phyloP scores from a whole-genome alignment of 2,113 vertebrate genomes.

The Meles meles region DNA sequence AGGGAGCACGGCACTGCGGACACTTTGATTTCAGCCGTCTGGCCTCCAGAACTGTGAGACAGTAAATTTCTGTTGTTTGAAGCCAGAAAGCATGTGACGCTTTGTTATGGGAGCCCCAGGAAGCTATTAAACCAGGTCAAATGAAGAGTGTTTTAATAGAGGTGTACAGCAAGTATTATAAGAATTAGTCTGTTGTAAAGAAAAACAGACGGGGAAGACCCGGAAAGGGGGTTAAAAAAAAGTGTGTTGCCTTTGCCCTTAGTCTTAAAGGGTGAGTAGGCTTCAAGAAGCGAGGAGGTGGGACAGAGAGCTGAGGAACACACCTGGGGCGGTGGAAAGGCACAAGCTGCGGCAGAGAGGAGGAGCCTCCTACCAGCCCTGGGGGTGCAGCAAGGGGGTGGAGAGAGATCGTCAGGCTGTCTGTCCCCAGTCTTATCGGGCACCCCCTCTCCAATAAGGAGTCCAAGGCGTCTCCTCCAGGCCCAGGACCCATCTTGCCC shows the following conservation, averaged over 20 bases:
- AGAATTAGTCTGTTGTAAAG: not conserved
- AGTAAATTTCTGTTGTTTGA: not conserved
- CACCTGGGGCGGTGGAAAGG: fast-evolving
- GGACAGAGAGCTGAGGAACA: not conserved
- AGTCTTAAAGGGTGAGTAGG: not conserved
- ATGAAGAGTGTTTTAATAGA: not conserved
- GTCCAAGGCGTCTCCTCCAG: too few species aligned
- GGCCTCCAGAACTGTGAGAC: not conserved
- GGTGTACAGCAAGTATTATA: fast-evolving
- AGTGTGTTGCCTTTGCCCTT: not conserved
- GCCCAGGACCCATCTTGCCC: not conserved
- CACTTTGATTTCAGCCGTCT: not conserved
- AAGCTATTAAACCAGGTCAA: not conserved
- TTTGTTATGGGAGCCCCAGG: not conserved
- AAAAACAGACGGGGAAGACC: not conserved
- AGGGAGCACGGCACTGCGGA: fast-evolving
- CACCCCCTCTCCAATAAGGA: not conserved
- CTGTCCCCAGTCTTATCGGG: not conserved
- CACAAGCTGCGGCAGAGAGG: too few species aligned
- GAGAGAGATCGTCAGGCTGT: fast-evolving
- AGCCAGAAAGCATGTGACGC: too few species aligned
- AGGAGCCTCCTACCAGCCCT: not conserved
- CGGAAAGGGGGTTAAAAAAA: not conserved
- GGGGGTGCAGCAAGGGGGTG: not conserved
- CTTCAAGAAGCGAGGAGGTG: not conserved